Base-by-base conservation (phyloP, 2,113 vertebrate species). In the Fulica atra region DNA sequence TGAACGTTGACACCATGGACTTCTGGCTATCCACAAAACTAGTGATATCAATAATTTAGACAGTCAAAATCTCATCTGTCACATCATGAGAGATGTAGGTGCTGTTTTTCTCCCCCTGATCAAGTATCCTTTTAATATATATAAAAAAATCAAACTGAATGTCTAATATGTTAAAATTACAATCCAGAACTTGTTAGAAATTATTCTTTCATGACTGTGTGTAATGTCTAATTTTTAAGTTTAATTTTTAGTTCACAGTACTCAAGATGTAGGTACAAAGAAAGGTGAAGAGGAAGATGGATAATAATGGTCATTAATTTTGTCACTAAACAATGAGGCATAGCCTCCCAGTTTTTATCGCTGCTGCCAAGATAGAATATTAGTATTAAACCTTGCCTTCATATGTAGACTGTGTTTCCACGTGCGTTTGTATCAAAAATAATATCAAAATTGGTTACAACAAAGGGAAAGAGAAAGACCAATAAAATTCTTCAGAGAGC, bases 231-330 rank as follows among this genome's bases (percentile, higher is more conserved):
- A 91, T 90, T 92, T 93, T 79, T 48, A 89, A 83, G 56, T 76
- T 80, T 91, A 84, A 87, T 69, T 96, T 96, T 96, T 56, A 53
- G 33, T 84, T 96, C 92, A 93, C 74, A 92, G 54, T 89, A 93
- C 42, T 89, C 42, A 92, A 56, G 83, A 93, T 82, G 65, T 81
- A 97, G 54, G 95, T n/a, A 74, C 79, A 97, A 97, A 79, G 78
- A 95, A 96, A 97, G 87, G 90, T 95, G 66, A 95, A 96, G 53
- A 80, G 57, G 92, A 97, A 97, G 89, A 97, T 92, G 94, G 91
- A 97, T 95, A 95, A 97, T 96, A 94, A 96, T 96, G 92, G 61
- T 94, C 83, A 96, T 96, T 96, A 94, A 97, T 96, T 97, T 97
- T 97, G 88, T 95, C 93, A 96, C 81, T 95, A 96, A 95, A 93